Conservation (phyloP, 2,888 invertebrate species). For the Diplolepis rosae region DNA sequence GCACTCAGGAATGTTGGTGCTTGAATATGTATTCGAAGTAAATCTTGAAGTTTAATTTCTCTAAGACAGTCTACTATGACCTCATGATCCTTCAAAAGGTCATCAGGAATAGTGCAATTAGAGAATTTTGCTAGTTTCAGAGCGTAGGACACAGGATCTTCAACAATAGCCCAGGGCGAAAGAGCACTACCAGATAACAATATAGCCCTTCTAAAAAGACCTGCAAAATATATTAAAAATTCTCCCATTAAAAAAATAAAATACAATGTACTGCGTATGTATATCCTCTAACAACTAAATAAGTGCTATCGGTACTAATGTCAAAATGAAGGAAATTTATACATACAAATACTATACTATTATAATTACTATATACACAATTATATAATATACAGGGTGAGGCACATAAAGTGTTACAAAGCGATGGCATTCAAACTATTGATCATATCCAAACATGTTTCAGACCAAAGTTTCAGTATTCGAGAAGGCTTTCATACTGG, state of each 20-base stretch:
- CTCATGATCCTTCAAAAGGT: slow-evolving; percentile 87
- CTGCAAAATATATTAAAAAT: slow-evolving; percentile 71
- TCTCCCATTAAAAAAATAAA: slow-evolving; percentile 41
- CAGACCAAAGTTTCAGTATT: too few species aligned
- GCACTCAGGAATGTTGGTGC: slow-evolving; percentile 89
- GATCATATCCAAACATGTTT: too few species aligned
- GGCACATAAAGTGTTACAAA: too few species aligned
- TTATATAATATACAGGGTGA: too few species aligned
- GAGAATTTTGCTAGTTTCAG: slow-evolving; percentile 86
- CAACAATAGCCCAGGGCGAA: slow-evolving; percentile 92
- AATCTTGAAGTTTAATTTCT: slow-evolving; percentile 83
- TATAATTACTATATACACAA: too few species aligned
- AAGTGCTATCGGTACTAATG: too few species aligned
- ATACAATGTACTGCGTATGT: too few species aligned
- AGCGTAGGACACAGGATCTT: slow-evolving; percentile 89
- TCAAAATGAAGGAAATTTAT: too few species aligned
- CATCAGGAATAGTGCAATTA: slow-evolving; percentile 88
- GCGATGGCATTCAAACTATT: too few species aligned
- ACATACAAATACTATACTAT: too few species aligned
- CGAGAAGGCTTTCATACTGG: too few species aligned
- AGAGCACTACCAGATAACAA: slow-evolving; percentile 91
- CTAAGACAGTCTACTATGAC: slow-evolving; percentile 89
- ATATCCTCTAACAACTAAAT: too few species aligned
- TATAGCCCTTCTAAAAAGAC: slow-evolving; percentile 90
- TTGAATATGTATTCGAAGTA: slow-evolving; percentile 84